Conservation (phyloP, 2,888 invertebrate species). For the Nematopogon swammerdamellus region DNA sequence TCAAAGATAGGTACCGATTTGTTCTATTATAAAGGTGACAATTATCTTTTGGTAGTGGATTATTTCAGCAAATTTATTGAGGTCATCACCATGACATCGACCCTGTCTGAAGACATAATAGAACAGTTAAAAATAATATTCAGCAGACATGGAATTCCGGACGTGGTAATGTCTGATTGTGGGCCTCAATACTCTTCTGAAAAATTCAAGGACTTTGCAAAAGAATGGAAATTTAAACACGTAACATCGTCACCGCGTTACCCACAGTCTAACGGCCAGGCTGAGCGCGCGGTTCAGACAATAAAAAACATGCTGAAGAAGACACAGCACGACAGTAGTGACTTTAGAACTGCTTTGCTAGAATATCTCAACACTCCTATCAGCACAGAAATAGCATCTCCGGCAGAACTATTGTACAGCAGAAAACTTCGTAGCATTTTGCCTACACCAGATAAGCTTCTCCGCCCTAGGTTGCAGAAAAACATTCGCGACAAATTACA, state of each 20-base stretch:
- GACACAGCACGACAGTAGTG: slow-evolving; percentile 1
- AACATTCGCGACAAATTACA: background rate
- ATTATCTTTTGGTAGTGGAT: slow-evolving; percentile 6
- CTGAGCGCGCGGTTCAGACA: slow-evolving; percentile 12
- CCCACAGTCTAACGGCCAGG: slow-evolving; percentile 13
- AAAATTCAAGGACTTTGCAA: slow-evolving; percentile 9
- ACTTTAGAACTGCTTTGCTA: slow-evolving; percentile 5
- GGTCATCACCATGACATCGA: slow-evolving; percentile 1
- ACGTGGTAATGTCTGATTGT: slow-evolving; percentile 3
- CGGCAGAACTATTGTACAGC: slow-evolving; percentile 4
- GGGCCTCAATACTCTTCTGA: slow-evolving; percentile 5
- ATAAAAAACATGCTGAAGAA: slow-evolving; percentile 9
- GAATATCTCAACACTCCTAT: slow-evolving; percentile 7
- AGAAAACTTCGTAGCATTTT: slow-evolving; percentile 5
- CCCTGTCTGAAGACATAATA: slow-evolving; percentile 1
- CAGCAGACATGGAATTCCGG: slow-evolving; percentile 5
- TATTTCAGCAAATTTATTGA: slow-evolving; percentile 7
- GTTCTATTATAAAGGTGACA: slow-evolving; percentile 3
- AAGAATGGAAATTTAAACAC: slow-evolving; percentile 11
- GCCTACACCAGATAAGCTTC: background rate
- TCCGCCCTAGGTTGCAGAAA: slow-evolving; percentile 2
- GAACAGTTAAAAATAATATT: slow-evolving; percentile 4
- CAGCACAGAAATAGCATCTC: slow-evolving; percentile 3
- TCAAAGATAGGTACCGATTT: no score
- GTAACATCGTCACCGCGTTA: slow-evolving; percentile 11